phyloP scores from a whole-genome alignment of 2,113 vertebrate species.

The Spea multiplicata region DNA sequence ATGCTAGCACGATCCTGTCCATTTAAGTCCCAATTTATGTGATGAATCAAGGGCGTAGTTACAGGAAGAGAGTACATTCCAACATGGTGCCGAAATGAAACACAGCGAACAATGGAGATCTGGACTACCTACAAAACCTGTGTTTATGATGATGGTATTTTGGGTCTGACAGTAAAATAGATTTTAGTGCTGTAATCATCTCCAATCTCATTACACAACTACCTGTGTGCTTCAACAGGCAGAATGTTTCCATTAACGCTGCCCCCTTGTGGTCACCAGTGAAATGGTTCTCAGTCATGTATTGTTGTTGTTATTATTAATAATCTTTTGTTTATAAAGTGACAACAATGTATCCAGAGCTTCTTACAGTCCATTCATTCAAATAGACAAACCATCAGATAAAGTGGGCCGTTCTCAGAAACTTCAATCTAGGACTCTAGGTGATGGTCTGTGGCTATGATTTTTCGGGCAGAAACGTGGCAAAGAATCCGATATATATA shows the following conservation, averaged over 20 bases:
- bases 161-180: background rate
- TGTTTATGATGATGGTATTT: background rate
- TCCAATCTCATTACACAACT: background rate
- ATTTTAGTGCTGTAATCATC: background rate
- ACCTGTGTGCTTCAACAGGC: too few relatives aligned
- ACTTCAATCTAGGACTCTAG: too few relatives aligned
- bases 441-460: too few relatives aligned
- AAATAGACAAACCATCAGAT: too few relatives aligned
- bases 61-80: conserved; percentile 1
- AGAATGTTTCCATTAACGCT: background rate
- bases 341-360: too few relatives aligned
- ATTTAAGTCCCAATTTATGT: background rate
- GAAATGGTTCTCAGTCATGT: too few relatives aligned
- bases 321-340: too few relatives aligned
- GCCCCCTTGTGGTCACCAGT: background rate
- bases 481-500: too few relatives aligned
- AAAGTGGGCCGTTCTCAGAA: too few relatives aligned
- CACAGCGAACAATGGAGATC: background rate
- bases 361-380: too few relatives aligned
- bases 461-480: too few relatives aligned
- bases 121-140: background rate
- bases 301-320: too few relatives aligned
- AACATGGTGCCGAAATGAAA: background rate
- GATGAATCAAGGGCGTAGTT: background rate
- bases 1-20: background rate